phyloP scores from a whole-genome alignment of 2,888 invertebrate genomes.

The Eupithecia subfuscata region DNA sequence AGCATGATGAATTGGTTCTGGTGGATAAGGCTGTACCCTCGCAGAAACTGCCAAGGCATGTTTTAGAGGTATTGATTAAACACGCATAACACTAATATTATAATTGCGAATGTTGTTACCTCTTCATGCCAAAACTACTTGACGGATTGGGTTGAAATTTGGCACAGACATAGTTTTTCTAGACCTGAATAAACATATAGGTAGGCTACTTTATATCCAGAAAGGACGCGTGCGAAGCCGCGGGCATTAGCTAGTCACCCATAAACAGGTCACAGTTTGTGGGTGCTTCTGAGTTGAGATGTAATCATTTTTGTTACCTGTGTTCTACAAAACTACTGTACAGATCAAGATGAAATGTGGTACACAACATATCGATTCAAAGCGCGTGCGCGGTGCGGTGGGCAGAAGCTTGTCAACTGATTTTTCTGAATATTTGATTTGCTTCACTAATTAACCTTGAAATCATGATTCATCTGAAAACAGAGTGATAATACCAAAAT shows the following conservation, averaged over 20 bases:
- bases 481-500: background rate
- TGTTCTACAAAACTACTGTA: too few species aligned
- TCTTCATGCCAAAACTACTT: background rate
- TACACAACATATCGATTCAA: too few species aligned
- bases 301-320: too few species aligned
- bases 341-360: too few species aligned
- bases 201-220: background rate
- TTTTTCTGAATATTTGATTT: background rate
- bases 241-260: too few species aligned
- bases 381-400: too few species aligned
- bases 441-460: background rate
- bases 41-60: slow-evolving; percentile 74
- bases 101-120: background rate
- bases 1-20: slow-evolving; percentile 66
- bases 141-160: background rate
- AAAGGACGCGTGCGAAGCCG: background rate
- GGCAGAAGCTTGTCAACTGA: background rate
- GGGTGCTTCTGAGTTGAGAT: too few species aligned
- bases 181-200: too few species aligned
- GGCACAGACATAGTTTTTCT: background rate
- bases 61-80: slow-evolving; percentile 66
- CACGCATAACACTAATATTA: background rate
- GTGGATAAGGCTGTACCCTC: slow-evolving; percentile 75
- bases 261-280: too few species aligned
- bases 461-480: too few species aligned